phyloP scores from a whole-genome alignment of 2,797 vertebrate genomes.

The Hafferia zeledoni region DNA sequence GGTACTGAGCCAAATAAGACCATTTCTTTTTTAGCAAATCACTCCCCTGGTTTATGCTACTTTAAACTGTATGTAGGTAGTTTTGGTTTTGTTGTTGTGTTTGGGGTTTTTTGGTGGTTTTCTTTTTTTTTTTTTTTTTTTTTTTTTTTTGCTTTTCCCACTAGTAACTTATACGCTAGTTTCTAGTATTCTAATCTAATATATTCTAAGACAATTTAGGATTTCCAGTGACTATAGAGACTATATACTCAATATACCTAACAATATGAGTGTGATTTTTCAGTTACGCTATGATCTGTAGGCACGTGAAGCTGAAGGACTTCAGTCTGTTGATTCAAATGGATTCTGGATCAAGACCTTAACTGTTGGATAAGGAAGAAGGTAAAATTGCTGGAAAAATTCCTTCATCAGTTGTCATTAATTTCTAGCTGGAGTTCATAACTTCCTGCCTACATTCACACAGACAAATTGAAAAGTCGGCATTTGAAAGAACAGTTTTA shows the following conservation, averaged over 20 bases:
- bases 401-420: background rate
- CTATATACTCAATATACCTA: background rate
- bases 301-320: background rate
- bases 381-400: background rate
- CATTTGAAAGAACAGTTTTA: background rate
- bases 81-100: too few relatives aligned
- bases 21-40: background rate
- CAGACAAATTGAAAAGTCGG: background rate
- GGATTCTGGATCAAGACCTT: background rate
- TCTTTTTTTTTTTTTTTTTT: too few relatives aligned
- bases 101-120: too few relatives aligned
- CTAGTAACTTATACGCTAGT: fast-evolving
- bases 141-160: background rate
- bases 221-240: background rate
- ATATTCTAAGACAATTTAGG: background rate
- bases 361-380: background rate
- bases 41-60: background rate
- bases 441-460: background rate
- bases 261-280: background rate
- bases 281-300: background rate
- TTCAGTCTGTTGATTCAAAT: background rate
- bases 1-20: background rate
- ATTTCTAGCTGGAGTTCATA: background rate
- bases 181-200: background rate
- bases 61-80: background rate